These are phyloP conservation scores for Callocephalon fimbriatum DNA, from an alignment of 2,113 vertebrate genomes.

Conservation along the genomic window DNA sequence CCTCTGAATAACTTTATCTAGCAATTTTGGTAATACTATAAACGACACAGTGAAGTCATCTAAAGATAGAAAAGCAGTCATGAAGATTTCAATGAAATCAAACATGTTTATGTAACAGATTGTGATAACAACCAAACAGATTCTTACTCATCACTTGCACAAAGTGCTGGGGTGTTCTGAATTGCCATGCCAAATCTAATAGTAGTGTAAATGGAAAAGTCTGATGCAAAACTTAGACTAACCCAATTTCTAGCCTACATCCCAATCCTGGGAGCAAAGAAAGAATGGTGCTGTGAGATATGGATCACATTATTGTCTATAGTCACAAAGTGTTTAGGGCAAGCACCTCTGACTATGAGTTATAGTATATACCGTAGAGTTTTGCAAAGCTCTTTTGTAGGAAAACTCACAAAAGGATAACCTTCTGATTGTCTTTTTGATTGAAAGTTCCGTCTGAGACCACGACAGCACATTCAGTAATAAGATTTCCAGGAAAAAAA, in stretches of 20 bases:
- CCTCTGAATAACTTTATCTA: neutral
- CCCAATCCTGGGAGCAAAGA: conserved; percentile 10
- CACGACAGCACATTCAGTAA: conserved; percentile 74
- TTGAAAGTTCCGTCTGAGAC: conserved; percentile 84
- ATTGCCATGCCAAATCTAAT: conserved; percentile 21
- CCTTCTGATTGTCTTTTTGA: conserved; percentile 85
- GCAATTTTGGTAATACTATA: neutral
- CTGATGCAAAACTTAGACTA: neutral
- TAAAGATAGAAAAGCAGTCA: neutral
- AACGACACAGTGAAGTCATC: neutral
- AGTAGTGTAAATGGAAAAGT: neutral
- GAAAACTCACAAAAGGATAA: conserved; percentile 78
- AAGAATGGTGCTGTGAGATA: conserved; percentile 38
- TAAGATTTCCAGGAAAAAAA: conserved; percentile 83
- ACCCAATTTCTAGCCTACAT: neutral
- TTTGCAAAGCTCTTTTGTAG: conserved; percentile 65
- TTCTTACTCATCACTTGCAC: conserved; percentile 30
- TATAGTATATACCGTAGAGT: conserved; percentile 47
- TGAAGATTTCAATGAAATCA: neutral
- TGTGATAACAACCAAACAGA: neutral
- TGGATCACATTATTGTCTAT: conserved; percentile 48
- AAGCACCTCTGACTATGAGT: conserved; percentile 54
- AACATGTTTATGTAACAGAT: neutral
- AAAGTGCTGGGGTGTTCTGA: conserved; percentile 11
- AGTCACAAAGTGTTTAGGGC: conserved; percentile 42